A percentile compares a stretch with the other conserved stretches of the same genome.
phyloP scores from a whole-genome alignment of 2,113 vertebrate genomes.

The Odocoileus virginianus region DNA sequence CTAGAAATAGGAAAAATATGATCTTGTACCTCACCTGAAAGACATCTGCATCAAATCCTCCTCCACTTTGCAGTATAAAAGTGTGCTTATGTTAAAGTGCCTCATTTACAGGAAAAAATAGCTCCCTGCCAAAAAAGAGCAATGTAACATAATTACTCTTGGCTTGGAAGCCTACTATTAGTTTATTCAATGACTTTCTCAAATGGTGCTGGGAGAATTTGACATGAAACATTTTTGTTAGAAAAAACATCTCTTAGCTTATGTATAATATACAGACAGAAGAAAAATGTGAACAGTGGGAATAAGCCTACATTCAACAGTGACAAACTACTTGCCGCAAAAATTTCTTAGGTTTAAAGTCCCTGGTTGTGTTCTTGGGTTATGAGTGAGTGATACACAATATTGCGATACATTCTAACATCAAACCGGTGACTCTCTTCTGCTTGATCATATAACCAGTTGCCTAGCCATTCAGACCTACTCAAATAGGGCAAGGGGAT shows the following conservation, averaged over 20 bases:
- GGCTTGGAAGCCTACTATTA: conserved; percentile 33
- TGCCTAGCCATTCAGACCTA: neutral
- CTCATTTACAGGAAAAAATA: conserved; percentile 49
- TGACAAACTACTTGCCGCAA: conserved; percentile 6
- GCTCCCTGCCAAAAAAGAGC: conserved; percentile 36
- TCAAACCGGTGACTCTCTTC: neutral
- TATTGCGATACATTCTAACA: neutral
- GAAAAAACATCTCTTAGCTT: conserved; percentile 14
- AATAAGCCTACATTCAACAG: neutral
- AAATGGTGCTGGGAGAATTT: neutral
- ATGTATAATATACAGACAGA: neutral
- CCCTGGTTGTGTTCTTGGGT: neutral
- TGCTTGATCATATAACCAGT: neutral
- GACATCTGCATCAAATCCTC: conserved; percentile 37
- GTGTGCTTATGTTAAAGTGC: conserved; percentile 19
- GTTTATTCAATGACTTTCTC: conserved; percentile 37
- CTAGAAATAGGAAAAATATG: conserved; percentile 26
- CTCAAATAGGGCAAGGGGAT: neutral
- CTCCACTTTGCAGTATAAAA: conserved; percentile 4
- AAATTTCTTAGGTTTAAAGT: neutral
- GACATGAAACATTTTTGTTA: conserved; percentile 1
- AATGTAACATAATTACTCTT: conserved; percentile 33
- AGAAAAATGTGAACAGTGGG: neutral
- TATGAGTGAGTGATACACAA: neutral
- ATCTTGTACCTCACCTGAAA: conserved; percentile 50